Conservation (phyloP, 2,888 invertebrate genomes). For the Sesamia inferens region DNA sequence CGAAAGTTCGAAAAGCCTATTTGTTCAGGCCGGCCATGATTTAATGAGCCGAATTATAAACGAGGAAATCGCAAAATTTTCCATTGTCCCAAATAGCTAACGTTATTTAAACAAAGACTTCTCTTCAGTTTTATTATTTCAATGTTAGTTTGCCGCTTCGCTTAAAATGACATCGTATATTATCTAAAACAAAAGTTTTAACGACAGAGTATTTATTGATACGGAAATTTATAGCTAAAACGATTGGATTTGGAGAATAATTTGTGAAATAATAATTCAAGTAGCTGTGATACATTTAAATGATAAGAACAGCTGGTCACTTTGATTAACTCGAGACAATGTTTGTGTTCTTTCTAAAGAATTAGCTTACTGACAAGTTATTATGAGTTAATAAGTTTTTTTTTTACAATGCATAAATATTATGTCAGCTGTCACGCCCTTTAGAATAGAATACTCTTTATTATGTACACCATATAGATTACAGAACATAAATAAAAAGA, state of each 20-base stretch:
- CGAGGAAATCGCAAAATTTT: neutral
- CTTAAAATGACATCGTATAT: neutral
- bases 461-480: too few relatives aligned
- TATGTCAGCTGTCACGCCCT: too few relatives aligned
- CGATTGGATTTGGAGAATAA: neutral
- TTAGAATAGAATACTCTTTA: too few relatives aligned
- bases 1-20: neutral
- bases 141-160: neutral
- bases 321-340: too few relatives aligned
- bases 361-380: too few relatives aligned
- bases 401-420: too few relatives aligned
- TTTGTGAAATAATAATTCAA: constrained; percentile 1
- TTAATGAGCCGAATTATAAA: neutral
- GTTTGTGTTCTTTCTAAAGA: too few relatives aligned
- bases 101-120: neutral
- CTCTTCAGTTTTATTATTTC: neutral
- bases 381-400: too few relatives aligned
- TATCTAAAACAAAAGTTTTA: constrained; percentile 1
- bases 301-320: too few relatives aligned
- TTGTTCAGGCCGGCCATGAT: neutral
- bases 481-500: too few relatives aligned
- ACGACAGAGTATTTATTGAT: neutral
- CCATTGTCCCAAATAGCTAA: neutral
- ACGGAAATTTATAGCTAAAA: neutral
- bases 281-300: too few relatives aligned